Conservation (phyloP, 2,797 vertebrate genomes). For the Argya squamiceps region DNA sequence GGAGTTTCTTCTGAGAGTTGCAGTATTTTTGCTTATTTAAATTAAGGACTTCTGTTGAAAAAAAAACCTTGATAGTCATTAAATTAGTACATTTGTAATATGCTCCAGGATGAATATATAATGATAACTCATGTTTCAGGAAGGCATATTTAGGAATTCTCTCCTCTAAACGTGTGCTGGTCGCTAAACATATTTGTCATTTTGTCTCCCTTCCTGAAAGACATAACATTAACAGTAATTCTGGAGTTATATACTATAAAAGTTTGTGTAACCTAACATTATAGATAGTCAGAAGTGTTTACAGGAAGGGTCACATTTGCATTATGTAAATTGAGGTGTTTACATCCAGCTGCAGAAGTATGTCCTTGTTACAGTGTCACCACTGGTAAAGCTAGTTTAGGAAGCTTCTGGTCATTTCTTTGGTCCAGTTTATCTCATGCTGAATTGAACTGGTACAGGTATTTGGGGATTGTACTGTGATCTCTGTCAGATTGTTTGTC, state of each 20-base stretch:
- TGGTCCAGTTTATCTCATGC: not conserved
- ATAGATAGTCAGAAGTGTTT: conserved; percentile 13
- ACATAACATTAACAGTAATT: not conserved
- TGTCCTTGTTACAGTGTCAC: not conserved
- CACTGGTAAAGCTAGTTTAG: not conserved
- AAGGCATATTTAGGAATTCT: not conserved
- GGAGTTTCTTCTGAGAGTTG: not conserved
- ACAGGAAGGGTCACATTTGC: conserved; percentile 35
- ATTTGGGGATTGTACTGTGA: not conserved
- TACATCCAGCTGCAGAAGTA: not conserved
- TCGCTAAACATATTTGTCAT: not conserved
- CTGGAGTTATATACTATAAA: not conserved
- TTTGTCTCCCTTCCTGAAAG: not conserved
- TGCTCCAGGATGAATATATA: not conserved
- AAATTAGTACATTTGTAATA: not conserved
- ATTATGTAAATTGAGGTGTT: conserved; percentile 42
- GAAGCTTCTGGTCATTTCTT: not conserved
- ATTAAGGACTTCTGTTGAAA: not conserved
- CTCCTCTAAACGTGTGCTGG: not conserved
- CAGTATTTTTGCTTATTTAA: not conserved
- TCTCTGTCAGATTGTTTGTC: not conserved
- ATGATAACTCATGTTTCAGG: not conserved
- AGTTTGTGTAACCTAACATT: conserved; percentile 9
- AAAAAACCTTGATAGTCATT: not conserved
- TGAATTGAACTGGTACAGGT: not conserved